Percentiles rank a stretch among this genome's conserved stretches.
These are phyloP conservation scores for Meandrusa payeni DNA, from an alignment of 2,888 invertebrate genomes.

Conservation along the genomic window DNA sequence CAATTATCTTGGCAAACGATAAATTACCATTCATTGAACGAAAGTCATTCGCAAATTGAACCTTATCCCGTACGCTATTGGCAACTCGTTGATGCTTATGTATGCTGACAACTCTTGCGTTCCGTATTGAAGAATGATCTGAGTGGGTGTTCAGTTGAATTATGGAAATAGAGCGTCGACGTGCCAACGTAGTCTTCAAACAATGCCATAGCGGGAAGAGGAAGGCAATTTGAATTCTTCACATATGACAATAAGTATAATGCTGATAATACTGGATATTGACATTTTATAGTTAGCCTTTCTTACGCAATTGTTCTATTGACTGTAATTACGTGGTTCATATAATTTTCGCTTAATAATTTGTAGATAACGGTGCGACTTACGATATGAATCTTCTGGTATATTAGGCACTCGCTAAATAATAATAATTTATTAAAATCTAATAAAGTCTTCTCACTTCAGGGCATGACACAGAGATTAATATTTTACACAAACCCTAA, in stretches of 20 bases:
- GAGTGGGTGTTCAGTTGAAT: conserved; percentile 61
- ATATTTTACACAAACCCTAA: no score
- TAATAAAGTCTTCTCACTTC: no score
- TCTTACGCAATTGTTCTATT: no score
- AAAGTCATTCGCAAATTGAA: conserved; percentile 40
- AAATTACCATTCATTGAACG: conserved; percentile 34
- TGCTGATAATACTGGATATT: no score
- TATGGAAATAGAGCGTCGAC: conserved; percentile 70
- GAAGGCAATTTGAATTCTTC: conserved; percentile 56
- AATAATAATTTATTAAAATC: no score
- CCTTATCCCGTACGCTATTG: conserved; percentile 45
- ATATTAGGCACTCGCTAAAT: no score
- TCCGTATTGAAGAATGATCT: conserved; percentile 53
- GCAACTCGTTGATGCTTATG: conserved; percentile 32
- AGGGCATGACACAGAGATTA: no score
- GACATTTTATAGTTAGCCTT: no score
- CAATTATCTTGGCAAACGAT: conserved; percentile 42
- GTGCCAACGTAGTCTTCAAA: conserved; percentile 50
- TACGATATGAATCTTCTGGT: no score
- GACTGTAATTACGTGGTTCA: no score
- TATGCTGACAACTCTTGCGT: conserved; percentile 32
- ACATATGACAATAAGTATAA: conserved; percentile 45
- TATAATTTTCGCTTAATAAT: no score
- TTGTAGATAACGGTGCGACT: no score
- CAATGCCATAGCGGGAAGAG: conserved; percentile 68